A percentile compares a stretch with the other conserved stretches of the same genome.
Evolutionary conservation across 2,888 invertebrate species (phyloP).

Genomic region (Cheilosia variabilis): DNA sequence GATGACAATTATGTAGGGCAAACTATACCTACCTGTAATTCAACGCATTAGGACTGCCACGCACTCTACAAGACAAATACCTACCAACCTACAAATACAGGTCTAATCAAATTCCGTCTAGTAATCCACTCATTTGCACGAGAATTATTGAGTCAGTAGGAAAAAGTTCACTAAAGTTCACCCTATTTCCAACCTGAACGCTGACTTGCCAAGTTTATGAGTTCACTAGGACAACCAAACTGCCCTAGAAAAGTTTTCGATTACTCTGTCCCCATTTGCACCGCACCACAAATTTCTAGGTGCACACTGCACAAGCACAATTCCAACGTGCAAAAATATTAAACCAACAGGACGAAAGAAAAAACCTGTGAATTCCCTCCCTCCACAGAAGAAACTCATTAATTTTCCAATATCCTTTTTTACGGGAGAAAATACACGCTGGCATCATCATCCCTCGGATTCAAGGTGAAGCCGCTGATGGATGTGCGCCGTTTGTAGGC

Average conservation of each 20-base stretch:
- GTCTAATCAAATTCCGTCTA: no score
- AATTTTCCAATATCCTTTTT: conserved; percentile 62
- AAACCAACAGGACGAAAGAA: not conserved
- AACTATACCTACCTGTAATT: no score
- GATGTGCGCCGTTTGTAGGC: conserved; percentile 29
- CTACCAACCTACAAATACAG: no score
- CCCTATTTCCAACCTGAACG: no score
- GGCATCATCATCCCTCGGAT: conserved; percentile 37
- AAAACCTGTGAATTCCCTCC: conserved; percentile 30
- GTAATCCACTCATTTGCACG: no score
- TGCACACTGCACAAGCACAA: not conserved
- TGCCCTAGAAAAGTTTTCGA: not conserved
- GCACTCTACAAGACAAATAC: no score
- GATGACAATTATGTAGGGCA: no score
- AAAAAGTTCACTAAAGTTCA: no score
- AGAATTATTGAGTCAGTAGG: no score
- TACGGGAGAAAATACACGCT: conserved; percentile 44
- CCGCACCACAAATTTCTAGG: not conserved
- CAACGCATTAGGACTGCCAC: no score
- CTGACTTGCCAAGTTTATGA: not conserved
- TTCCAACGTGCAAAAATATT: not conserved
- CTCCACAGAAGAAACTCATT: conserved; percentile 31
- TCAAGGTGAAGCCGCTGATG: conserved; percentile 63
- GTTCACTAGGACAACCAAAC: not conserved
- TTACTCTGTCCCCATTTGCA: no score